phyloP scores from a whole-genome alignment of 1,140 invertebrate species.

The Phocides pigmalion region DNA sequence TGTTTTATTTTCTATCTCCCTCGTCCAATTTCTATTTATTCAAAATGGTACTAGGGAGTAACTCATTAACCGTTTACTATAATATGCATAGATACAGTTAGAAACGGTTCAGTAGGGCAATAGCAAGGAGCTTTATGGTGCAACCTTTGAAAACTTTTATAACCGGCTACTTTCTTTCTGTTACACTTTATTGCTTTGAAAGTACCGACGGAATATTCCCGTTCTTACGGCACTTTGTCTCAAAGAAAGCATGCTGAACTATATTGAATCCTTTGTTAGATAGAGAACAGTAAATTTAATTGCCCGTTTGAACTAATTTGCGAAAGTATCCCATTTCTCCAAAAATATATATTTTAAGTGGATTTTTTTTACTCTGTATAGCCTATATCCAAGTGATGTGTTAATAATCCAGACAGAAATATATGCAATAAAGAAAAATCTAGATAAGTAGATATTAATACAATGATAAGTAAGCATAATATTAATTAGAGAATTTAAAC shows the following conservation, averaged over 20 bases:
- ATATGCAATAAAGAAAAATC: too few relatives aligned
- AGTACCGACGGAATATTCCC: conserved; percentile 57
- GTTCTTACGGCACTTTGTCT: conserved; percentile 42
- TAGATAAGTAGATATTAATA: too few relatives aligned
- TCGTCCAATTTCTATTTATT: too few relatives aligned
- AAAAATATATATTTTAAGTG: too few relatives aligned
- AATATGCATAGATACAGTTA: conserved; percentile 47
- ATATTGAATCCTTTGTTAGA: conserved; percentile 14
- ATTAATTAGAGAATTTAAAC: too few relatives aligned
- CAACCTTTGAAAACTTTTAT: conserved; percentile 64
- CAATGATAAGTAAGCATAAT: too few relatives aligned
- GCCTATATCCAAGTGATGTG: too few relatives aligned
- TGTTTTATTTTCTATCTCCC: too few relatives aligned
- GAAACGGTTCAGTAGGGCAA: conserved; percentile 43
- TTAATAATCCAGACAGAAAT: too few relatives aligned
- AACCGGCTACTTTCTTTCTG: conserved; percentile 76
- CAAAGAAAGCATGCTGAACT: conserved; percentile 33
- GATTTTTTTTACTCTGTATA: too few relatives aligned
- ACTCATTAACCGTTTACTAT: not conserved
- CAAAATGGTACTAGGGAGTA: too few relatives aligned
- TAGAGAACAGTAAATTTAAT: conserved; percentile 8
- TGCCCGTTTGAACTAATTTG: conserved; percentile 17
- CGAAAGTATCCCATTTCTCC: not conserved
- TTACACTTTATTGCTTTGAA: conserved; percentile 64
- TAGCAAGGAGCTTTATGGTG: conserved; percentile 54